Conservation (phyloP, 1,140 invertebrate species). For the Phthorimaea operculella region DNA sequence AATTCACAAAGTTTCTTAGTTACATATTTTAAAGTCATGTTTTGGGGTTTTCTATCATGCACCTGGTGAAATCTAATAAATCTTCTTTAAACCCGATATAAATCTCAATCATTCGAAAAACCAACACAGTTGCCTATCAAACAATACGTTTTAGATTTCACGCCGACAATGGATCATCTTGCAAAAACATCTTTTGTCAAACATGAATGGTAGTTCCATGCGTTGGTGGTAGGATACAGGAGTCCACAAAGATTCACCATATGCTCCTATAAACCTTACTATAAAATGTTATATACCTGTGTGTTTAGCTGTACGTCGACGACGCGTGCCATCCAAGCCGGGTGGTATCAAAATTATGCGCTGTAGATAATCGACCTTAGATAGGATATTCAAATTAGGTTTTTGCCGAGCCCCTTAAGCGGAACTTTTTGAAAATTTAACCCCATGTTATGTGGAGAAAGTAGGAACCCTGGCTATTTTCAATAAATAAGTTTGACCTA, state of each 20-base stretch:
- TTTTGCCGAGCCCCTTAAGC: constrained; percentile 16
- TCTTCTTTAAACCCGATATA: too few relatives aligned
- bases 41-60: too few relatives aligned
- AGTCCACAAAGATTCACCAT: too few relatives aligned
- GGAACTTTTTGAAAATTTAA: neutral
- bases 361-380: constrained; percentile 19
- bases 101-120: too few relatives aligned
- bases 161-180: neutral
- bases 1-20: neutral
- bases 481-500: too few relatives aligned
- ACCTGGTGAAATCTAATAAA: too few relatives aligned
- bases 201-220: too few relatives aligned
- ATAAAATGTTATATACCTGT: neutral
- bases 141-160: neutral
- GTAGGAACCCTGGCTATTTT: neutral
- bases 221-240: too few relatives aligned
- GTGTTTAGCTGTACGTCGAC: constrained; percentile 5
- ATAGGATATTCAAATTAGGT: constrained; percentile 30
- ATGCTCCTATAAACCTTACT: too few relatives aligned
- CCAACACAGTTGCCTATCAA: neutral
- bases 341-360: constrained; percentile 25
- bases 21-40: too few relatives aligned
- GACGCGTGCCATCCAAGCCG: constrained; percentile 23
- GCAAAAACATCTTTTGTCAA: neutral
- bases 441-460: neutral